Base-by-base conservation (phyloP, 2,113 vertebrate genomes). In the Ophthalmolycus amberensis region DNA sequence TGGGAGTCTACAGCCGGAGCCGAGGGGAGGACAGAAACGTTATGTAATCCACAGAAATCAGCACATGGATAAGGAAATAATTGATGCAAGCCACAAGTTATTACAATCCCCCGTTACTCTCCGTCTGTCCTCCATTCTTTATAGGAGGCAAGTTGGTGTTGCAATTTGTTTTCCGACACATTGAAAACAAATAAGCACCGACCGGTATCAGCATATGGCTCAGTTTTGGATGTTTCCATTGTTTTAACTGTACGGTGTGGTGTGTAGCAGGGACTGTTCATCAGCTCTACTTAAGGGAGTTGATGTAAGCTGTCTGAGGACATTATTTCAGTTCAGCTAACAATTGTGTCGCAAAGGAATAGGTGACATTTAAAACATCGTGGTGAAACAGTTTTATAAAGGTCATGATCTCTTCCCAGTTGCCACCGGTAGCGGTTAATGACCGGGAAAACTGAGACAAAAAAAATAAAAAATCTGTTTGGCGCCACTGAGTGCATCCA, bases 1-100 rank as follows among this genome's bases (percentile, higher is more conserved):
- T 97, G 78, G 98, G 97, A 56, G 97, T 99, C 98, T 99, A 91
- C 80, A 94, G 10, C 69, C 88, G 34, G 59, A 89, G 2, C 86
- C 77, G 73, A 40, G 12, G 4, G 64, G 8, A 79, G 37, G 29
- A 75, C 11, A 84, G 25, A 82, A 14, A 27, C 4, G 79, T 85
- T 16, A 22, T 18, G 5, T 16, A 46, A 52, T 16, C 68, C 69
- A 77, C 59, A 71, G 5, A 46, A 2, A 80, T 32, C 38, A 27
- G 14, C 27, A 42, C 9, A 58, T 11, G n/a, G 9, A 16, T 5
- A n/a, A 54, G 3, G 25, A 32, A 46, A 48, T 25, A 34, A 9
- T 29, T 62, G 11, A 44, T 25, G 44, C 22, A 74, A 38, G 25
- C 5, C 9, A 46, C 2, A 14, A 8, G 16, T 54, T 42, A 42